Conservation (phyloP, 2,888 invertebrate genomes). For the Epirrita christyi region DNA sequence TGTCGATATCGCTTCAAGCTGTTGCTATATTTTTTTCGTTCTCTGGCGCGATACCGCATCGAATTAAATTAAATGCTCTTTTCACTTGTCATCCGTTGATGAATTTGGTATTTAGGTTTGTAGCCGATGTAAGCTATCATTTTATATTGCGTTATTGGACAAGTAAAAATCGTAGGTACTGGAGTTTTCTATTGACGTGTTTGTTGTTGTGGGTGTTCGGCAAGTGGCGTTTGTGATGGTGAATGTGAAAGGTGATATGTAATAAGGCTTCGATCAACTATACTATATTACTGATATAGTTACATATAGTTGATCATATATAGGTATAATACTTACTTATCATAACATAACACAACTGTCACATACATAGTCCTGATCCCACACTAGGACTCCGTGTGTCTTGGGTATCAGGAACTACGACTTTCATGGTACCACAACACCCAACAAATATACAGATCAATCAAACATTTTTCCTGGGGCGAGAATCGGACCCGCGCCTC, state of each 20-base stretch:
- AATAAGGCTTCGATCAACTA: background rate
- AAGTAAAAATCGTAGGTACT: conserved; percentile 11
- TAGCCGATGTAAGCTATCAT: conserved; percentile 55
- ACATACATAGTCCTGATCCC: too few relatives aligned
- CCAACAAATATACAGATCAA: too few relatives aligned
- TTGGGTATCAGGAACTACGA: too few relatives aligned
- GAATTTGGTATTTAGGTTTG: conserved; percentile 78
- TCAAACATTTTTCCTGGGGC: too few relatives aligned
- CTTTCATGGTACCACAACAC: too few relatives aligned
- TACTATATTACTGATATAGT: too few relatives aligned
- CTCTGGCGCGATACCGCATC: conserved; percentile 80
- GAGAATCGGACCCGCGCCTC: too few relatives aligned
- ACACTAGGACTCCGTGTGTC: too few relatives aligned
- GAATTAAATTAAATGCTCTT: conserved; percentile 85
- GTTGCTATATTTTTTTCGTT: conserved; percentile 81
- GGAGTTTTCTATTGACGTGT: conserved; percentile 20
- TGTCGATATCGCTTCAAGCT: conserved; percentile 85
- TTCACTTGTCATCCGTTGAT: conserved; percentile 83
- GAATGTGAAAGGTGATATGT: background rate
- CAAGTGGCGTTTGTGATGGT: conserved; percentile 8
- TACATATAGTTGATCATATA: too few relatives aligned
- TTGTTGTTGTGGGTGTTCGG: conserved; percentile 18
- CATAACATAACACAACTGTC: too few relatives aligned
- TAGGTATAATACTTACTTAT: too few relatives aligned
- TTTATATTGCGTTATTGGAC: conserved; percentile 41